Conservation (phyloP, 2,113 vertebrate species). For the Sminthopsis crassicaudata region DNA sequence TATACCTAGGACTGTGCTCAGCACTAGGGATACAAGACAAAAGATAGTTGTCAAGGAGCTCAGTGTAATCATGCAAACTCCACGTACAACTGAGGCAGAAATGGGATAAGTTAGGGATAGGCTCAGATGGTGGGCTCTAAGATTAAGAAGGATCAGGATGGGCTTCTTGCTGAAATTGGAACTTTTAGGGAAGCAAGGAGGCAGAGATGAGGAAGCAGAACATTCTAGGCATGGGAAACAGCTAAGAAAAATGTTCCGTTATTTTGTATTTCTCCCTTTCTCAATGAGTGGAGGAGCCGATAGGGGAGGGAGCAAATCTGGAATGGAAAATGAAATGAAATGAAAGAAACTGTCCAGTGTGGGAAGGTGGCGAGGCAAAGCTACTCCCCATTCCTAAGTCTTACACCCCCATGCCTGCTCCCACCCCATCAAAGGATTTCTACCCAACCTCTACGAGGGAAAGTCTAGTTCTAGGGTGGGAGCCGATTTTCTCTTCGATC, state of each 20-base stretch:
- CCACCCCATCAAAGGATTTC: background rate
- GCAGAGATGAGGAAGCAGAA: background rate
- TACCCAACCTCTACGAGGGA: background rate
- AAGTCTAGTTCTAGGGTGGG: background rate
- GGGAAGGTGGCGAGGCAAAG: background rate
- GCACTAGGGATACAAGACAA: background rate
- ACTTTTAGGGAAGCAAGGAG: background rate
- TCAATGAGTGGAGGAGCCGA: background rate
- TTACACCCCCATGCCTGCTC: background rate
- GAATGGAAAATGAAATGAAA: background rate
- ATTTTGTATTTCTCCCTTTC: background rate
- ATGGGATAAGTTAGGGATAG: background rate
- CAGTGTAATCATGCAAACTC: background rate
- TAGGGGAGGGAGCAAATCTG: background rate
- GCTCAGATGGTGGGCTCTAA: background rate
- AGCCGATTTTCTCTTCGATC: background rate
- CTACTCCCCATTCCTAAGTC: background rate
- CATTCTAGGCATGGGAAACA: background rate
- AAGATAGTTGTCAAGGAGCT: background rate
- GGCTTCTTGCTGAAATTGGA: background rate
- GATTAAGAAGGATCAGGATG: background rate
- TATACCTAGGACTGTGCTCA: too few relatives aligned
- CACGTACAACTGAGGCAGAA: background rate
- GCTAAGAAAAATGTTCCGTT: background rate
- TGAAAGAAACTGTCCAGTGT: background rate